A percentile compares a stretch with the other conserved stretches of the same genome.
These are phyloP conservation scores for Beris chalybata DNA, from an alignment of 2,888 invertebrate species.

Conservation along the genomic window DNA sequence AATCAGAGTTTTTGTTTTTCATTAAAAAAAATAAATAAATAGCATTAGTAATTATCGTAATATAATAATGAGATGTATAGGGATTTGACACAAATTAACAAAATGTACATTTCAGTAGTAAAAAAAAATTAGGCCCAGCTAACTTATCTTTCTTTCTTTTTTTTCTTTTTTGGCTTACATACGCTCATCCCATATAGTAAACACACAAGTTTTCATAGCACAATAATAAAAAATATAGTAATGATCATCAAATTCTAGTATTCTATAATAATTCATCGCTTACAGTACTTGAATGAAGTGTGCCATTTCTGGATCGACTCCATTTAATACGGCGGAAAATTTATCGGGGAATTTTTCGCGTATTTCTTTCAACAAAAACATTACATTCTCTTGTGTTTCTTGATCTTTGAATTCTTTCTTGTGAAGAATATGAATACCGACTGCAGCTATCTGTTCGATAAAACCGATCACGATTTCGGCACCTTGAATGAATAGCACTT, in stretches of 20 bases:
- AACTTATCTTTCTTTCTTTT: neutral
- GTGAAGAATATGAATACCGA: slow-evolving; percentile 61
- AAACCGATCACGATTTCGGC: slow-evolving; percentile 60
- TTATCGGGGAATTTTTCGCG: slow-evolving; percentile 62
- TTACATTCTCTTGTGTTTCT: slow-evolving; percentile 48
- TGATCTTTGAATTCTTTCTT: slow-evolving; percentile 59
- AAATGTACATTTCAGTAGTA: no score
- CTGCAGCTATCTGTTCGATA: slow-evolving; percentile 60
- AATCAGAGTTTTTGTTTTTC: no score
- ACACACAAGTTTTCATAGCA: slow-evolving; percentile 1
- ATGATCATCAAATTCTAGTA: slow-evolving; percentile 3
- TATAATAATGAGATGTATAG: no score
- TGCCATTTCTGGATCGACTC: slow-evolving; percentile 47
- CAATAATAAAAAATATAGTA: neutral
- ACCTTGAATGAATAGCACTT: slow-evolving; percentile 64
- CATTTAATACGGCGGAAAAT: slow-evolving; percentile 57
- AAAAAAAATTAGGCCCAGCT: neutral
- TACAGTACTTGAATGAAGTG: slow-evolving; percentile 43
- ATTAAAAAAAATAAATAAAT: no score
- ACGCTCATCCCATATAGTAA: neutral
- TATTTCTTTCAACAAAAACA: slow-evolving; percentile 61
- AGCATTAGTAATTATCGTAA: no score
- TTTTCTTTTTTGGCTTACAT: neutral
- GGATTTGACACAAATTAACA: no score
- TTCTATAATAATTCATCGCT: neutral